Base-by-base conservation (phyloP, 30 jellyfish, hydroid and myxozoan species). In the Chironex yamaguchii region DNA sequence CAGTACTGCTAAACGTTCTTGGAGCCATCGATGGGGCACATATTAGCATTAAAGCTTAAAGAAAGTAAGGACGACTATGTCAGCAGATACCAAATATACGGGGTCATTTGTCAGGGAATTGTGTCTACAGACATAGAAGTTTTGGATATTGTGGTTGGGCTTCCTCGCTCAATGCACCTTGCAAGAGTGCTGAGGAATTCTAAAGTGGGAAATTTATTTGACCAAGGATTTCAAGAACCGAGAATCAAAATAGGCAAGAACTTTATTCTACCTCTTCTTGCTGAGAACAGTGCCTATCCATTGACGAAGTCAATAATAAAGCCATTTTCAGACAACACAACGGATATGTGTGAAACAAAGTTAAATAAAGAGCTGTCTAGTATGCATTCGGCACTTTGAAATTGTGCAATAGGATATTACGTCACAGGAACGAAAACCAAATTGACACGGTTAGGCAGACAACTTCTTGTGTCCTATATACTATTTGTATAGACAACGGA, bases 11-110 rank as follows among this genome's bases (percentile, higher is more conserved):
- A 22, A 79, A 79, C 71, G 85, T 51, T 26, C 54, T 76, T 28
- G 88, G 88, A 29, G 88, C 88, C 17, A 76, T 76, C 24, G 63
- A 71, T 52, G 88, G 88, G 1, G 53, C 81, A 1, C 90, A 79
- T 31, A 79, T 79, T 26, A 31, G 33, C 49, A 79, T 79, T 11
- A 54, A 33, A 49, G 72, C 85, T 6, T 49, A 29, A 25, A 12
- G 72, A 54, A 53, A 79, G 34, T 29, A 79, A 29, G 28, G 48
- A 13, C 0, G 90, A 62, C 14, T 79, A 79, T 62, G 50, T 49
- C 82, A 72, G 86, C 27, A 14, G 35, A 34, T 72, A 72, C 12
- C 71, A 72, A 21, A 26, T 20, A 29, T 29, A 48, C 27, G 86
- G 48, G 9, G 75, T 72, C 23, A 71, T 72, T 1, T 34, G 86